Base-by-base conservation (phyloP, 2,888 invertebrate genomes). In the Heteromyza rotundicornis region DNA sequence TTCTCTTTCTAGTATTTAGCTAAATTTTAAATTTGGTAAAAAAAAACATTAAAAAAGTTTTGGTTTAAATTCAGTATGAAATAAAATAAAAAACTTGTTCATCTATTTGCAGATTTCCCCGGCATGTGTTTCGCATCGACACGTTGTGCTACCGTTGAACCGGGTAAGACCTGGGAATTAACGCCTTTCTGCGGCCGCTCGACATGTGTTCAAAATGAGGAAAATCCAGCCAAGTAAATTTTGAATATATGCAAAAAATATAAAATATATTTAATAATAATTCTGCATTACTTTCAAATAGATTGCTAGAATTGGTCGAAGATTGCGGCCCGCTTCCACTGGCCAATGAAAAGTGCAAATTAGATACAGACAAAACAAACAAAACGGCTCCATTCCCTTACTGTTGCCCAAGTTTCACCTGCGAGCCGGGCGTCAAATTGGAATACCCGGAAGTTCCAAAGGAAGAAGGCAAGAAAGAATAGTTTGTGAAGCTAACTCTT, bases 111-210 rank as follows among this genome's bases (percentile, higher is more conserved):
- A 82, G 95, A 95, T 84, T 95, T 95, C 86, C 95, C 95, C 53
- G 93, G 92, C 40, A 89, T 92, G 88, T 95, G 95, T 79, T 95
- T 95, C 84, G 95, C 95, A 0, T 94, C 94, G 5, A 95, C 95
- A 60, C 89, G 89, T 61, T 95, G 95, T 83, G 92, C 93, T 44
- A 95, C 94, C 14, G 90, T 94, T 57, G 93, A 94, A 79, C 92
- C 93, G 2, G 91, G 90, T 65, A 90, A 93, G 84, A 86, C 89
- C 63, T 95, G 95, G 95, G 94, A 94, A 59, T 83, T 95, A 72
- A 86, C 90, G 1, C 95, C 95, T 3, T 95, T 95, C 90, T 95
- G 95, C 78, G 95, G 95, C n/a, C 89, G 92, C 70, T 92, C 93
- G 73, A 93, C 92, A 59, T 95, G 95, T 84, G 91, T 94, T 2